Conservation (phyloP, 2,888 invertebrate species). For the Atrina japonica region DNA sequence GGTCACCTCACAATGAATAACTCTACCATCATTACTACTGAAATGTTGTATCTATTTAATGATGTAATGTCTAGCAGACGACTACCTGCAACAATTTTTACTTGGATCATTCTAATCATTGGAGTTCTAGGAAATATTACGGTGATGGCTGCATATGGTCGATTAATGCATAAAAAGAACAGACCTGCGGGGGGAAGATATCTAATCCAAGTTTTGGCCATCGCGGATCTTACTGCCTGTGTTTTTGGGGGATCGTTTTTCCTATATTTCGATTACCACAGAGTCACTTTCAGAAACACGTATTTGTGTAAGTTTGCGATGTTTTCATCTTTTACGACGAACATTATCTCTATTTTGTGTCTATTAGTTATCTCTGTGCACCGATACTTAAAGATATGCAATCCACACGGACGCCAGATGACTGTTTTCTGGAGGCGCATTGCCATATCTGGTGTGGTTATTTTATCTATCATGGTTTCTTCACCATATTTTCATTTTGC, state of each 20-base stretch:
- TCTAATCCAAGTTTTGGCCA: conserved; percentile 18
- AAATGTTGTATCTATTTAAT: too few species aligned
- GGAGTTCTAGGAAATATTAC: conserved; percentile 11
- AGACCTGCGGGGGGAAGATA: conserved; percentile 13
- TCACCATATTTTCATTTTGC: conserved; percentile 19
- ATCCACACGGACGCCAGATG: conserved; percentile 9
- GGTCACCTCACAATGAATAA: too few species aligned
- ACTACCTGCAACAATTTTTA: too few species aligned
- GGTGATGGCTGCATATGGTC: conserved; percentile 17
- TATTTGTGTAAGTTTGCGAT: conserved; percentile 9
- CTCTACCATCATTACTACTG: too few species aligned
- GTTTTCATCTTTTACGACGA: conserved; percentile 12
- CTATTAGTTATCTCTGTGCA: conserved; percentile 5
- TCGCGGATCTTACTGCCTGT: conserved; percentile 14
- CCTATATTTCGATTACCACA: conserved; percentile 13
- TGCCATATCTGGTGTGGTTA: background rate
- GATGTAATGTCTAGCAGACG: too few species aligned
- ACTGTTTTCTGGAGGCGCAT: conserved; percentile 14
- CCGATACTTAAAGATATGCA: conserved; percentile 19
- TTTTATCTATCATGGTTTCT: conserved; percentile 9
- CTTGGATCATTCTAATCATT: conserved; percentile 6
- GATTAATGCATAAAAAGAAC: conserved; percentile 1
- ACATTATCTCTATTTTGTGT: conserved; percentile 12
- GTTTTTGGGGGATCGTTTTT: conserved; percentile 15
- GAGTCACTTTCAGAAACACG: conserved; percentile 1